phyloP scores from a whole-genome alignment of 2,888 invertebrate genomes.

The Macrostomum cliftonense region DNA sequence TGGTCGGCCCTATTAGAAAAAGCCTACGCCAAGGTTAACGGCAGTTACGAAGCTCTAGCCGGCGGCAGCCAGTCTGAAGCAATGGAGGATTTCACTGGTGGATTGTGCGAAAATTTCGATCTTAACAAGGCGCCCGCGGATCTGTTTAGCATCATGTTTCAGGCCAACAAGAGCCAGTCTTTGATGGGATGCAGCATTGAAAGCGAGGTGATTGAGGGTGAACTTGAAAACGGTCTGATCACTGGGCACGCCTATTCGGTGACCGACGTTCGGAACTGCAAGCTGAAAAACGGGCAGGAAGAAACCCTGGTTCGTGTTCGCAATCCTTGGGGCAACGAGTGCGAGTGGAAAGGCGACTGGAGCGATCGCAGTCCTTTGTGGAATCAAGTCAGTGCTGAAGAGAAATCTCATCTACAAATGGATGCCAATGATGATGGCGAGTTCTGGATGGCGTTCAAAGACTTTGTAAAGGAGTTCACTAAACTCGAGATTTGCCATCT shows the following conservation, averaged over 20 bases:
- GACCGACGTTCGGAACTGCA: slow-evolving; percentile 47
- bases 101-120: slow-evolving; percentile 60
- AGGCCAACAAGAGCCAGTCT: slow-evolving; percentile 70
- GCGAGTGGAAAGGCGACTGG: slow-evolving; percentile 15
- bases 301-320: slow-evolving; percentile 11
- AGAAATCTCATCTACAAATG: slow-evolving; percentile 3
- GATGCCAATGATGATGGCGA: slow-evolving; percentile 10
- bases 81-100: slow-evolving; percentile 88
- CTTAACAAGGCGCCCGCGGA: slow-evolving; percentile 15
- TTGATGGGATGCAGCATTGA: slow-evolving; percentile 88
- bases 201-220: slow-evolving; percentile 52
- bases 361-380: slow-evolving; percentile 11
- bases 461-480: slow-evolving; percentile 63
- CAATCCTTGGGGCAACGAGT: slow-evolving; percentile 14
- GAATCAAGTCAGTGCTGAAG: slow-evolving; percentile 6
- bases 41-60: slow-evolving; percentile 86
- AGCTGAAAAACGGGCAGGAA: not conserved
- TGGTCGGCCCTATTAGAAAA: slow-evolving; percentile 45
- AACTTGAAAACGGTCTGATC: slow-evolving; percentile 61
- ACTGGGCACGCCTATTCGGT: slow-evolving; percentile 82
- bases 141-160: slow-evolving; percentile 42
- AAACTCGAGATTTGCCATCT: slow-evolving; percentile 87
- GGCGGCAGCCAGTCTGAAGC: slow-evolving; percentile 94
- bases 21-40: slow-evolving; percentile 55
- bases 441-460: slow-evolving; percentile 45